These are phyloP conservation scores for Halichoerus grypus DNA, from an alignment of 2,113 vertebrate genomes.

Conservation along the genomic window DNA sequence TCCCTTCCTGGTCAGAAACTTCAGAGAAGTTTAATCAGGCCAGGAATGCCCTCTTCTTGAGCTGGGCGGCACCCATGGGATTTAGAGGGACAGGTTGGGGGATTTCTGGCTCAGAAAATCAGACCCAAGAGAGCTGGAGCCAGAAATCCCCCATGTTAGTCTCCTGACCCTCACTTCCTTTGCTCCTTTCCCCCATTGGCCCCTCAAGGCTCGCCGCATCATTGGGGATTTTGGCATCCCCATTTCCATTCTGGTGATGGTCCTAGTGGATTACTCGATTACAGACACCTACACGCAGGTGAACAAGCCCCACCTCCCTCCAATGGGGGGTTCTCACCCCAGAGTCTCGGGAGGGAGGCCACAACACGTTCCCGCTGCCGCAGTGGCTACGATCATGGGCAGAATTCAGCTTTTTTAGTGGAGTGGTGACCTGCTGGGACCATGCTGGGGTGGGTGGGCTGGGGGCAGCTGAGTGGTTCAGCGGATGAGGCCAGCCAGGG, in stretches of 20 bases:
- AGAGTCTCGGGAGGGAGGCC: background rate
- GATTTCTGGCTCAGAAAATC: background rate
- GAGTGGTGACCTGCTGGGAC: background rate
- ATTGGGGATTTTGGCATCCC: constrained; percentile 99
- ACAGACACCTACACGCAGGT: constrained; percentile 98
- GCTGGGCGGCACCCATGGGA: background rate
- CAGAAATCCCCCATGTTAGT: rapidly evolving
- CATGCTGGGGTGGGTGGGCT: rapidly evolving
- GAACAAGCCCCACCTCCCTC: background rate
- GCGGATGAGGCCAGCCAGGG: background rate
- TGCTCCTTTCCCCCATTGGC: background rate
- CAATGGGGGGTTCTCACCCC: background rate
- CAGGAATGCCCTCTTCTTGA: background rate
- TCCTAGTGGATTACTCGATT: constrained; percentile 94
- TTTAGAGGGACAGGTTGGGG: background rate
- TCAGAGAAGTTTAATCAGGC: background rate
- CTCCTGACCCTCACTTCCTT: background rate
- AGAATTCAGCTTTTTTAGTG: background rate
- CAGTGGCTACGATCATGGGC: background rate
- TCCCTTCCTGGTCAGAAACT: background rate
- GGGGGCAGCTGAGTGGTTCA: background rate
- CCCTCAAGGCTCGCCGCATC: constrained; percentile 93
- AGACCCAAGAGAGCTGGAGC: background rate
- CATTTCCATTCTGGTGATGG: constrained; percentile 97
- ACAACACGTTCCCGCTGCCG: rapidly evolving